phyloP scores from a whole-genome alignment of 2,113 vertebrate genomes.

The Paraplagusia blochii region DNA sequence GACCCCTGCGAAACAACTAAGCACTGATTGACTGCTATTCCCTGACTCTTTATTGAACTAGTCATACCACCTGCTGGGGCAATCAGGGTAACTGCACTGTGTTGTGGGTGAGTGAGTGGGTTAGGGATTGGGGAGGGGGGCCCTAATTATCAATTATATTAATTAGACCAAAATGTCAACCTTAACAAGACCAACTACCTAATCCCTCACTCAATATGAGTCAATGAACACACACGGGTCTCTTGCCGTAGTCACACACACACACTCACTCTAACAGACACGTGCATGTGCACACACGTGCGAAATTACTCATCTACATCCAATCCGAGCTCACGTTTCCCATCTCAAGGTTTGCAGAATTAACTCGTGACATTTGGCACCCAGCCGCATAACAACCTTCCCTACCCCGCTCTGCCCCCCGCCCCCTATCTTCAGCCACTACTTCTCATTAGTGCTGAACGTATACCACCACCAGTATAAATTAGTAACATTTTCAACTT shows the following conservation, averaged over 20 bases:
- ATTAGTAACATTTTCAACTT: conserved; percentile 62
- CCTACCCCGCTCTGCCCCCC: not conserved
- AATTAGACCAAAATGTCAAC: conserved; percentile 65
- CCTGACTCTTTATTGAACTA: too few relatives aligned
- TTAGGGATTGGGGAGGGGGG: not conserved
- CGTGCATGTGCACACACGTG: too few relatives aligned
- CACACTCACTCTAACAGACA: not conserved
- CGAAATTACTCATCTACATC: conserved; percentile 18
- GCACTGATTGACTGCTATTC: too few relatives aligned
- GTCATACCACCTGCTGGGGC: too few relatives aligned
- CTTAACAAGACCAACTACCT: conserved; percentile 64
- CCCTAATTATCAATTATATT: conserved; percentile 53
- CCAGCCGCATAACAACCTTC: conserved; percentile 24
- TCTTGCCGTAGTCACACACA: conserved; percentile 7
- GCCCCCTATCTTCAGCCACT: conserved; percentile 25
- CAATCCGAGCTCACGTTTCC: conserved; percentile 48
- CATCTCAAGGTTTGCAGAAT: conserved; percentile 23
- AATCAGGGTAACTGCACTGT: too few relatives aligned
- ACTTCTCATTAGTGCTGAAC: conserved; percentile 69
- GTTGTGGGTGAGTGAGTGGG: conserved; percentile 7
- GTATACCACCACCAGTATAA: conserved; percentile 63
- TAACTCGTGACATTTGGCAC: conserved; percentile 64
- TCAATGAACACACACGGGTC: conserved; percentile 23
- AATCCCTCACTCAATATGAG: conserved; percentile 59
- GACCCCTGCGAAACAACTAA: too few relatives aligned